phyloP scores from a whole-genome alignment of 2,888 invertebrate genomes.

The Baronia brevicornis region DNA sequence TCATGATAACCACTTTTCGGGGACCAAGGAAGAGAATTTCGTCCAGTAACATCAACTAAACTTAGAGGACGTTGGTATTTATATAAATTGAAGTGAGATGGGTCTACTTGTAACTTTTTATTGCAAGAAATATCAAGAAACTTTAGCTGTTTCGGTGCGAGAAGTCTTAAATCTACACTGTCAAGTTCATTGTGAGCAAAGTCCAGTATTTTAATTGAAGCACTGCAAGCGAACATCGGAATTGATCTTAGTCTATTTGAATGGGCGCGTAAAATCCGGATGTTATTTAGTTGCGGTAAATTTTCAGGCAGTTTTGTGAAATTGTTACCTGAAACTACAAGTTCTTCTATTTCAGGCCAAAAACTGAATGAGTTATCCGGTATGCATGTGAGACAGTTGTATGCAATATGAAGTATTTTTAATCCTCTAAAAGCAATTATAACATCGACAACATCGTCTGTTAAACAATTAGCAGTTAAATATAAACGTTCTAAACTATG shows the following conservation, averaged over 20 bases:
- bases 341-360: constrained; percentile 87
- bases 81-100: constrained; percentile 86
- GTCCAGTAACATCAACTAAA: constrained; percentile 88
- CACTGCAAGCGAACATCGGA: constrained; percentile 84
- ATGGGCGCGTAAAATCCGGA: constrained; percentile 86
- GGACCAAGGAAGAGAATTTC: constrained; percentile 80
- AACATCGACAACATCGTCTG: constrained; percentile 80
- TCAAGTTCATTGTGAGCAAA: constrained; percentile 90
- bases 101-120: constrained; percentile 86
- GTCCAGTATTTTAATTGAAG: constrained; percentile 85
- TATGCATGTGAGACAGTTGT: constrained; percentile 83
- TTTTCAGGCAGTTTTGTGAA: constrained; percentile 84
- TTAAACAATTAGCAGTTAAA: constrained; percentile 85
- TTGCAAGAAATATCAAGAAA: constrained; percentile 91
- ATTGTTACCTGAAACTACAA: constrained; percentile 88
- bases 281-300: constrained; percentile 80
- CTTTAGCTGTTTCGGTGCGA: constrained; percentile 88
- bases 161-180: constrained; percentile 82
- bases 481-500: constrained; percentile 79
- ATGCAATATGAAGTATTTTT: constrained; percentile 83
- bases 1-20: constrained; percentile 68
- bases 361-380: constrained; percentile 84
- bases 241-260: constrained; percentile 85
- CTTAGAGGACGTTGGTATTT: constrained; percentile 87
- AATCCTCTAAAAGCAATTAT: constrained; percentile 79